Evolutionary conservation across 2,888 invertebrate genomes (phyloP), one percentile per base, ranked within the genome.

Genomic region (Ctena decussata): DNA sequence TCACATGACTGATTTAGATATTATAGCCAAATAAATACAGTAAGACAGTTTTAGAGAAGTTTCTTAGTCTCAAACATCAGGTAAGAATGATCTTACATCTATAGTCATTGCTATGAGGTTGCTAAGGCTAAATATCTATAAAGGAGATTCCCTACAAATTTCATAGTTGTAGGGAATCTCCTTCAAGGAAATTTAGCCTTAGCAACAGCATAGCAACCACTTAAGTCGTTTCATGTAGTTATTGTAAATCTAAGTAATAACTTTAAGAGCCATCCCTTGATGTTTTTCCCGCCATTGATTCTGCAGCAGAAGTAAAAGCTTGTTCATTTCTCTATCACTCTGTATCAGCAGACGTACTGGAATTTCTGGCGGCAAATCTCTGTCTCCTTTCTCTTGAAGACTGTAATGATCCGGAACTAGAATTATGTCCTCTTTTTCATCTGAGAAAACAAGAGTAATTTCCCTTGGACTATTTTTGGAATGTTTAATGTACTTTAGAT

Each of bases 321-420:
- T 94, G 75, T 93, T 92, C 80, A 93, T 91, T 79, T 95, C 94
- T 53, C 88, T 81, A 6, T 85, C 78, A 80, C 92, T 94, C 86
- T 95, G 94, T 32, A 95, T 86, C 1, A 91, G 90, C 24, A 95
- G 77, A 21, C 91, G 89, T 60, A 93, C 76, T 21, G 84, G 86
- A 37, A 95, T 85, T 82, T 94, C 93, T 18, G 93, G 93, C 6
- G 92, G 89, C 0, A 91, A 87, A 32, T 88, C 88, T 70, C 92
- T 75, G 15, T 91, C 87, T 35, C 81, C 85, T 8, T 79, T 88
- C 27, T 88, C 89, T 44, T 86, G 85, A 11, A 89, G 72, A 73
- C 93, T 92, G 84, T 94, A 95, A 82, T 95, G 93, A 72, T 95
- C 94, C 8, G 92, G 86, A 79, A 95, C 94, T 3, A 95, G 94